These are phyloP conservation scores for Varanus salvator DNA, from an alignment of 2,113 vertebrate genomes.

Conservation along the genomic window DNA sequence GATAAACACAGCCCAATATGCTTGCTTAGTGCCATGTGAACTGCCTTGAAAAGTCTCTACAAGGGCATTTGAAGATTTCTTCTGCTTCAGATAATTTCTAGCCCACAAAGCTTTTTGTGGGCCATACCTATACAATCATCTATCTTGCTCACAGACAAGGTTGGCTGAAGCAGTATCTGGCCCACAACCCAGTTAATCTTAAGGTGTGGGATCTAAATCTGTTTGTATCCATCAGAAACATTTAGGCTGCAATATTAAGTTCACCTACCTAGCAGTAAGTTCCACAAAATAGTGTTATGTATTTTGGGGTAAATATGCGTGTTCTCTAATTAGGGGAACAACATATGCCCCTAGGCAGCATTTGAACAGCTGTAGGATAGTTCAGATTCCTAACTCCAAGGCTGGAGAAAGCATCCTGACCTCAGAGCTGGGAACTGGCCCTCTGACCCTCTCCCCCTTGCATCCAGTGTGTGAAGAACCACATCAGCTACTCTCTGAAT, in stretches of 20 bases:
- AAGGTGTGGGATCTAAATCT: neutral
- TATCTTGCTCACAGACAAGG: neutral
- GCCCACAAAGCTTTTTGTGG: neutral
- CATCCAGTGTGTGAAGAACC: too few species aligned
- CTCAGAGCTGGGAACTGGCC: too few species aligned
- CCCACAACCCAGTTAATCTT: neutral
- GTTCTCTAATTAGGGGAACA: neutral
- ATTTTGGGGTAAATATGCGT: too few species aligned
- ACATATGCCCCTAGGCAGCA: too few species aligned
- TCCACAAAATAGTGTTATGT: too few species aligned
- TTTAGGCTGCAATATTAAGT: neutral
- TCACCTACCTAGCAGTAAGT: too few species aligned
- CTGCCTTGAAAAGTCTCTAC: neutral
- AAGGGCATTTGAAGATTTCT: conserved; percentile 8
- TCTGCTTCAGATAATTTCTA: neutral
- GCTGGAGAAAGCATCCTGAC: too few species aligned
- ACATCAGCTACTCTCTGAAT: too few species aligned
- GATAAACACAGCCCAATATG: neutral
- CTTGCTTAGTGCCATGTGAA: neutral
- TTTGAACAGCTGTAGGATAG: too few species aligned
- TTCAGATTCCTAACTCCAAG: too few species aligned
- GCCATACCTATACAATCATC: neutral
- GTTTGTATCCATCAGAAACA: neutral
- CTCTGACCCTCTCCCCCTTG: too few species aligned
- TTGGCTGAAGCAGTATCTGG: neutral